phyloP scores from a whole-genome alignment of 2,113 vertebrate genomes.

The Dinomys branickii region DNA sequence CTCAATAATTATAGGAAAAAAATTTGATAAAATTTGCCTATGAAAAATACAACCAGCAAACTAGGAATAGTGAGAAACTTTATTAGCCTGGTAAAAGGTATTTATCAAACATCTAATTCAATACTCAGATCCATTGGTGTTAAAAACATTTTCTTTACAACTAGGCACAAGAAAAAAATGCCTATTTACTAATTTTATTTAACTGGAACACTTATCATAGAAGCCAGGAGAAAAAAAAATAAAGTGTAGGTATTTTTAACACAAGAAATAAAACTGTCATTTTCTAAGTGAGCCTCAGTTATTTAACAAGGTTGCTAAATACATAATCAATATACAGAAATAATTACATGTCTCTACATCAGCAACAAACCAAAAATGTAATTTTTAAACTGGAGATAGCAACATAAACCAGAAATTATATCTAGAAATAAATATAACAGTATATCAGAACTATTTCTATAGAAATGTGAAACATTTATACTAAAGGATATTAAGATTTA shows the following conservation, averaged over 20 bases:
- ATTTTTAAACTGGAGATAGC: not conserved
- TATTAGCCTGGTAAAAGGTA: slow-evolving; percentile 15
- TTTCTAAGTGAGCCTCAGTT: slow-evolving; percentile 15
- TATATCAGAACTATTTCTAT: not conserved
- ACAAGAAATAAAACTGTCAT: slow-evolving; percentile 15
- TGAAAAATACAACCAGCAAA: not conserved
- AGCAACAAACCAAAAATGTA: not conserved
- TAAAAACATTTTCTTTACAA: not conserved
- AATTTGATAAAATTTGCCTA: slow-evolving; percentile 29
- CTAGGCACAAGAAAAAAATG: not conserved
- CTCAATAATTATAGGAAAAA: slow-evolving; percentile 23
- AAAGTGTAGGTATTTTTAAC: not conserved
- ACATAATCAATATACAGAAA: slow-evolving; percentile 21
- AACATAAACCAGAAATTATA: not conserved
- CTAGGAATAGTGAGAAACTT: not conserved
- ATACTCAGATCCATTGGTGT: not conserved
- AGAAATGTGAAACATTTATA: not conserved
- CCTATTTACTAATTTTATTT: not conserved
- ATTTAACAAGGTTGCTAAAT: slow-evolving; percentile 38
- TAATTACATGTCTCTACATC: not conserved
- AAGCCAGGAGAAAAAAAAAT: not conserved
- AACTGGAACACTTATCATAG: not conserved
- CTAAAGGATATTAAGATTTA: slow-evolving; percentile 3
- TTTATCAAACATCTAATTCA: not conserved
- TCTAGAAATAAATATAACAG: not conserved